Evolutionary conservation across 2,113 vertebrate genomes (phyloP).

Genomic region (Bufo bufo): DNA sequence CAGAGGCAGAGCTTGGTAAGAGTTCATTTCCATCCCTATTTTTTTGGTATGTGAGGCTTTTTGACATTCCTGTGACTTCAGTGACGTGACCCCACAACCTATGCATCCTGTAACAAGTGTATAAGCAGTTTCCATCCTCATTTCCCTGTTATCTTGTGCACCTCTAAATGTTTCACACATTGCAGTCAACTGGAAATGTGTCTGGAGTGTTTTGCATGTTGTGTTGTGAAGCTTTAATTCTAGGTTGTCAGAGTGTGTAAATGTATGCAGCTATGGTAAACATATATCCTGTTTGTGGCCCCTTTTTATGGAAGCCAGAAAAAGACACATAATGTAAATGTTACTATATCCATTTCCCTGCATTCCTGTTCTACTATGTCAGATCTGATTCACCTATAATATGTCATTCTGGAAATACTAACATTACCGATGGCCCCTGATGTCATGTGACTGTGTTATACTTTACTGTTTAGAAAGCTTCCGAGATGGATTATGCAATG

Average conservation of each 20-base stretch:
- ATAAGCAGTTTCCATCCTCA: too few relatives aligned
- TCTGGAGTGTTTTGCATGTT: background rate
- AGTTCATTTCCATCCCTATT: too few relatives aligned
- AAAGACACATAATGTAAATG: slow-evolving; percentile 6
- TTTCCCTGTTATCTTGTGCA: too few relatives aligned
- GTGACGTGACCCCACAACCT: too few relatives aligned
- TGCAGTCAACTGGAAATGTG: background rate
- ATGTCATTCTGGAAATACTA: slow-evolving; percentile 11
- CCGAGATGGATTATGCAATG: background rate
- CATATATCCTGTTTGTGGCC: background rate
- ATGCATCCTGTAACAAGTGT: too few relatives aligned
- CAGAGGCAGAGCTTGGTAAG: too few relatives aligned
- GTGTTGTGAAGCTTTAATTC: background rate
- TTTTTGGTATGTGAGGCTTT: too few relatives aligned
- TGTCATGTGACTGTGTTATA: background rate
- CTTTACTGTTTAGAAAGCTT: background rate
- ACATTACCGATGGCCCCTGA: background rate
- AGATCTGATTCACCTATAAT: slow-evolving; percentile 16
- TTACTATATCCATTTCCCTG: background rate
- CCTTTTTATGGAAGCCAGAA: background rate
- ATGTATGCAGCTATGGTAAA: slow-evolving; percentile 21
- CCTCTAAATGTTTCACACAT: background rate
- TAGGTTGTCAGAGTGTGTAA: background rate
- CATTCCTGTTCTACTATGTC: background rate
- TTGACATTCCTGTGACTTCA: too few relatives aligned